Evolutionary conservation across 1,140 invertebrate species (phyloP).

Genomic region (Tetragnatha versicolor): DNA sequence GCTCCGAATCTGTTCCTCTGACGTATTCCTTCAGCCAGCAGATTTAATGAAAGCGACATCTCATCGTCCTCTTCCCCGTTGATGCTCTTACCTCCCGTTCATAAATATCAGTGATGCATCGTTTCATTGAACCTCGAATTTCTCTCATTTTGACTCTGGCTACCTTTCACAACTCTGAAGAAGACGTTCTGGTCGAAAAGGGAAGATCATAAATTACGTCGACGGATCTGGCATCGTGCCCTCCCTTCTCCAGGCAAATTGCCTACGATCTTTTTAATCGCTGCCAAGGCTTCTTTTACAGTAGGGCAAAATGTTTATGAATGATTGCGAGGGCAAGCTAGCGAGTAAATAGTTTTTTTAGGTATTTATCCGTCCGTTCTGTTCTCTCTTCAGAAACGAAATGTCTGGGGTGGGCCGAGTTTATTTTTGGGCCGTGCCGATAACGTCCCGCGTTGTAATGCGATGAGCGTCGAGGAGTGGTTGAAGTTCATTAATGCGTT

Average conservation of each 20-base stretch:
- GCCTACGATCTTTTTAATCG: slow-evolving; percentile 51
- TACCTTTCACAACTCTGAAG: no score
- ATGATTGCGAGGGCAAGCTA: slow-evolving; percentile 33
- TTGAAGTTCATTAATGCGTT: slow-evolving; percentile 41
- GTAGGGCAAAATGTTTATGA: slow-evolving; percentile 50
- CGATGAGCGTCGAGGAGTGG: neutral
- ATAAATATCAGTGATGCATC: no score
- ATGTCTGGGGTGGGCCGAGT: neutral
- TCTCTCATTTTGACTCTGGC: no score
- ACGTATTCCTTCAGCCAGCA: no score
- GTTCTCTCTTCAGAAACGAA: slow-evolving; percentile 4
- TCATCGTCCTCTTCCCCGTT: no score
- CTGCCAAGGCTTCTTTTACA: slow-evolving; percentile 43
- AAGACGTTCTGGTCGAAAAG: no score
- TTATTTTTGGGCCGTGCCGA: slow-evolving; percentile 24
- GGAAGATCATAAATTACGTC: slow-evolving; percentile 47
- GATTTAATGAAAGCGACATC: no score
- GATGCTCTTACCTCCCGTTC: no score
- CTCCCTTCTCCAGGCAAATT: slow-evolving; percentile 22
- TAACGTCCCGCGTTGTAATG: slow-evolving; percentile 41
- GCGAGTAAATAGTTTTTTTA: slow-evolving; percentile 16
- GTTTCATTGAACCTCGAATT: no score
- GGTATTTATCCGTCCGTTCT: slow-evolving; percentile 21
- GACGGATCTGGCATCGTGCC: slow-evolving; percentile 19
- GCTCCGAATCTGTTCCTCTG: no score